Evolutionary conservation across 2,888 invertebrate genomes (phyloP), one percentile per base, ranked within the genome.

Genomic region (Lumbricus terrestris): DNA sequence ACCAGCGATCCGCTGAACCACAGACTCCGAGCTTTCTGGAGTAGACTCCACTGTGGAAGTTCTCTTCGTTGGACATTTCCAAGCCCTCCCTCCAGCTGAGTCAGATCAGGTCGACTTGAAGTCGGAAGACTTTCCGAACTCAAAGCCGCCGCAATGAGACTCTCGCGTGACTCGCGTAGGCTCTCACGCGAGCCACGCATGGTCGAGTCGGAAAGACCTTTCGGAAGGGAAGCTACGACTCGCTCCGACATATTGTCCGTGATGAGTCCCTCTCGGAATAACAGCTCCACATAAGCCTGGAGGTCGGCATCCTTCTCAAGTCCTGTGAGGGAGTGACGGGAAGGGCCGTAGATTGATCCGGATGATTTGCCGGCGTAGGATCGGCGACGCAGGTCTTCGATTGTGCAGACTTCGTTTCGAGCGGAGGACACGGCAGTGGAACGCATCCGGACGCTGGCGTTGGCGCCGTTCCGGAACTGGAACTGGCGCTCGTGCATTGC

Each of bases 331-430:
- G 91, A 91, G 20, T 89, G 91, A 29, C 90, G 91, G 18, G 89
- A 82, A 18, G 91, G 90, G 47, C 91, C 90, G 90, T 91, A 92
- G 88, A 91, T 38, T 20, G 92, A 92, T 2, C 91, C 88, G 3
- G 92, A 95, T 95, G 92, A 95, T 95, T 91, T 95, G 95, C 92
- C 95, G 88, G 92, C 93, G 91, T 92, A 92, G 90, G 91, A 93
- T 90, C 90, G 69, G n/a, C 69, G 69, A 29, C 69, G 69, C n/a
- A n/a, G 69, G 69, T 69, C 69, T 69, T 69, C 69, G 13, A 69
- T 69, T 69, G 69, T 69, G 69, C 69, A n/a, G 11, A 69, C n/a
- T n/a, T n/a, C 13, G 16, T 69, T 69, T 69, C 69, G 29, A n/a
- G 69, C n/a, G n/a, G 69, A 69, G n/a, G 69, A 69, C 29, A 8